Conservation (phyloP, 2,888 invertebrate species). For the Cosmorhoe ocellata region DNA sequence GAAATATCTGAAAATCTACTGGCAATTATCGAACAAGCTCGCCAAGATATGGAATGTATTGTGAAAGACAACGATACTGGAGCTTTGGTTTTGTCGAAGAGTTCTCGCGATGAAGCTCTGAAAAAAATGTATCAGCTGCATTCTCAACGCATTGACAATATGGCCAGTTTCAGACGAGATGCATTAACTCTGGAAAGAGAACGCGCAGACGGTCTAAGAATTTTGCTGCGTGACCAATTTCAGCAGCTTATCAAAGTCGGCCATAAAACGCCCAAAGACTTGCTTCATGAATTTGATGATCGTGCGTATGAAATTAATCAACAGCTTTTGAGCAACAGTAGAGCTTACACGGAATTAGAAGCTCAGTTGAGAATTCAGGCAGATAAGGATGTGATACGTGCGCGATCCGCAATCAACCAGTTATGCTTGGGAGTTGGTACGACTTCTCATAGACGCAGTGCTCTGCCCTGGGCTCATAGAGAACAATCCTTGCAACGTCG, state of each 20-base stretch:
- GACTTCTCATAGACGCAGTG: conserved; percentile 38
- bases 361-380: conserved; percentile 53
- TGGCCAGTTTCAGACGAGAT: conserved; percentile 52
- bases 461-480: conserved; percentile 38
- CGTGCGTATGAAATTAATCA: conserved; percentile 66
- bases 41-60: conserved; percentile 51
- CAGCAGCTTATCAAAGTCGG: conserved; percentile 55
- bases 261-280: conserved; percentile 53
- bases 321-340: conserved; percentile 63
- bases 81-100: conserved; percentile 28
- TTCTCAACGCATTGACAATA: conserved; percentile 43
- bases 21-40: conserved; percentile 51
- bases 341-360: conserved; percentile 61
- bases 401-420: conserved; percentile 57
- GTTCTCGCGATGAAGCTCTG: conserved; percentile 43
- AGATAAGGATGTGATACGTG: conserved; percentile 46
- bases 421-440: conserved; percentile 46
- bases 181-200: conserved; percentile 55
- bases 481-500: conserved; percentile 30
- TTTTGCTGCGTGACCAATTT: conserved; percentile 57
- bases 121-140: conserved; percentile 44
- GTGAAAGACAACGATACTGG: conserved; percentile 37
- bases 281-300: conserved; percentile 65
- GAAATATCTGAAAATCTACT: conserved; percentile 52
- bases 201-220: conserved; percentile 56